Evolutionary conservation across 1,140 invertebrate species (phyloP), one percentile per base, ranked within the genome.

Genomic region (Zophobas morio): DNA sequence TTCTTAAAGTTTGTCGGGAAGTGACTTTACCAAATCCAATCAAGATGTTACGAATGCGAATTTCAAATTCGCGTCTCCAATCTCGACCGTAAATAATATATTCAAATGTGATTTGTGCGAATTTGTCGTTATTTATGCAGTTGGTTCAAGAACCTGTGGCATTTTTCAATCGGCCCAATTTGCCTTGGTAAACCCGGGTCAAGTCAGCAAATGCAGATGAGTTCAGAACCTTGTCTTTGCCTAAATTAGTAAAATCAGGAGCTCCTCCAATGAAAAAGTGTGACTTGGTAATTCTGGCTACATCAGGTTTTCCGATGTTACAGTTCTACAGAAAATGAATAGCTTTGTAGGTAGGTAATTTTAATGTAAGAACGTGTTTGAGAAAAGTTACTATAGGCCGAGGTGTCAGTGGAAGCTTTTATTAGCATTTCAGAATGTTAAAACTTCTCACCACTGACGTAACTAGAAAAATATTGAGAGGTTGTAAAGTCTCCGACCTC

Each of bases 41-140:
- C 60, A 66, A 66, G 60, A 66, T 42, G 60, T 66, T 66, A 42
- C 60, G 60, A 66, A 66, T 66, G 60, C 60, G 60, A 66, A 66
- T 66, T 66, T 40, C 60, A 66, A 42, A 66, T 66, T 42, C 42
- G 8, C 60, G 37, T 20, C 37, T 66, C 8, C 35, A 60, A 60
- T 60, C 35, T 60, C 8, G 34, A 60, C 35, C 56, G 34, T 60
- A 42, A 66, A 66, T 66, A 66, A 66, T 66, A 42, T 46, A 66
- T 66, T 66, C 60, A 66, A 66, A 66, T 47, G 60, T 32, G 6
- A 46, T 66, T 66, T 42, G n/a, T 1, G 39, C 60, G 39, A 66
- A 66, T 66, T 51, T 54, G 39, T 39, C 33, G 5, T 53, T 70
- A 60, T 74, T 74, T 74, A 47, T 36, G 20, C 57, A 54, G 63